Evolutionary conservation across 2,113 vertebrate species (phyloP).

Genomic region (Stegastes partitus): DNA sequence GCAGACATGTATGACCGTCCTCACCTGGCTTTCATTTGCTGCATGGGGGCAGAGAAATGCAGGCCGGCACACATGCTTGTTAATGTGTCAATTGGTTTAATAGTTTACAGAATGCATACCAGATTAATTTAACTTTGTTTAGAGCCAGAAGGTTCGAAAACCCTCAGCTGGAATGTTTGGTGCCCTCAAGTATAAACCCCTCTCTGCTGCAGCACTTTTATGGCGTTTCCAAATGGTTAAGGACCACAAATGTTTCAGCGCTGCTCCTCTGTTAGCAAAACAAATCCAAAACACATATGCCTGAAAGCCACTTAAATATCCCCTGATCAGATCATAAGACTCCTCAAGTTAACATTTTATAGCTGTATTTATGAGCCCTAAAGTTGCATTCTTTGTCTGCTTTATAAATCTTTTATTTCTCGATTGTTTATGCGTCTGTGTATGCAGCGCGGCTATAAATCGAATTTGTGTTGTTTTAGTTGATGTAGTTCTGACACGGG

Average conservation of each 20-base stretch:
- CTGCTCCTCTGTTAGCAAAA: slow-evolving; percentile 39
- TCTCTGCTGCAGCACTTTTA: slow-evolving; percentile 58
- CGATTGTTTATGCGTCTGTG: slow-evolving; percentile 24
- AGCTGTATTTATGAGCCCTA: slow-evolving; percentile 33
- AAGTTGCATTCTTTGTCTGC: slow-evolving; percentile 35
- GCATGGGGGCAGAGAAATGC: slow-evolving; percentile 32
- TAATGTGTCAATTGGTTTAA: slow-evolving; percentile 79
- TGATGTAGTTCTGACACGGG: slow-evolving; percentile 11
- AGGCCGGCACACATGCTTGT: slow-evolving; percentile 71
- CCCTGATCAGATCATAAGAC: slow-evolving; percentile 44
- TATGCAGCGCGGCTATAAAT: slow-evolving; percentile 23
- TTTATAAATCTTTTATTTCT: slow-evolving; percentile 37
- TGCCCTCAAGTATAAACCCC: slow-evolving; percentile 40
- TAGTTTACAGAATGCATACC: slow-evolving; percentile 76
- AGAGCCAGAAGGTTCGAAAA: slow-evolving; percentile 32
- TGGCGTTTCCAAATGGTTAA: slow-evolving; percentile 66
- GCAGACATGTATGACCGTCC: background rate
- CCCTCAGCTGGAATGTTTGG: slow-evolving; percentile 44
- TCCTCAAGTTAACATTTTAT: slow-evolving; percentile 37
- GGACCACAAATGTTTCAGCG: slow-evolving; percentile 51
- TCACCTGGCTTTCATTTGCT: slow-evolving; percentile 74
- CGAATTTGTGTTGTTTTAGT: slow-evolving; percentile 42
- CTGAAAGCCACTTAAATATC: slow-evolving; percentile 35
- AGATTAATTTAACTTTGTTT: slow-evolving; percentile 64
- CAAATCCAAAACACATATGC: slow-evolving; percentile 48